Percentiles rank a stretch among this genome's conserved stretches.
Evolutionary conservation across 2,113 vertebrate genomes (phyloP).

Genomic region (Hemiprocne comata): DNA sequence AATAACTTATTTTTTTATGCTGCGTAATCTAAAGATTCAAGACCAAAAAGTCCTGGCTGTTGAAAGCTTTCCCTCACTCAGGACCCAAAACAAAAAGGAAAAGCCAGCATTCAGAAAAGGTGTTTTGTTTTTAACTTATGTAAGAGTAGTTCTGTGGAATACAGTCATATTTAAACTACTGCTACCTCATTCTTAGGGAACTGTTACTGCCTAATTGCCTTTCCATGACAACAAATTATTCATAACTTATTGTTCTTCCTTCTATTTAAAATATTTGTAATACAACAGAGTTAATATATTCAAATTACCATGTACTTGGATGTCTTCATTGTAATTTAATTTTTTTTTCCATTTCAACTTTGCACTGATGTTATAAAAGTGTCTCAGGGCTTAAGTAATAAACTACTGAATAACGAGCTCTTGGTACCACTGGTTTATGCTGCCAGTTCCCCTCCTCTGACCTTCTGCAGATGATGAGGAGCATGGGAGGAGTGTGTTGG

Average conservation of each 20-base stretch:
- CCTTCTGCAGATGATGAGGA: background rate
- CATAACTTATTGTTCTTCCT: slow-evolving; percentile 73
- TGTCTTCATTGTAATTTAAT: background rate
- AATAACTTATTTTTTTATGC: slow-evolving; percentile 67
- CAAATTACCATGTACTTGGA: background rate
- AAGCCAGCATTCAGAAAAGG: background rate
- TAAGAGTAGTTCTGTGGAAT: background rate
- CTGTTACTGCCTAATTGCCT: background rate
- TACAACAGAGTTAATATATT: slow-evolving; percentile 71
- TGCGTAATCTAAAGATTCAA: background rate
- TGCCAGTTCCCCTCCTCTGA: background rate
- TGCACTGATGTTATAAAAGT: background rate
- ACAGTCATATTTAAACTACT: background rate
- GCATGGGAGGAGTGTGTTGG: background rate
- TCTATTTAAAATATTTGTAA: slow-evolving; percentile 74
- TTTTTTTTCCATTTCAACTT: background rate
- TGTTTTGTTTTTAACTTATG: background rate
- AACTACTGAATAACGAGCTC: background rate
- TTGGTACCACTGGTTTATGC: background rate
- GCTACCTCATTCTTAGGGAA: slow-evolving; percentile 69
- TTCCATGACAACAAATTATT: background rate
- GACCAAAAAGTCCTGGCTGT: background rate
- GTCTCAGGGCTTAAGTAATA: slow-evolving; percentile 43
- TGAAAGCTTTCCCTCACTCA: background rate
- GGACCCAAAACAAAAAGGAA: background rate